A percentile compares a stretch with the other conserved stretches of the same genome.
phyloP scores from a whole-genome alignment of 1,140 invertebrate genomes.

The Pseudomyrmex pallidus region DNA sequence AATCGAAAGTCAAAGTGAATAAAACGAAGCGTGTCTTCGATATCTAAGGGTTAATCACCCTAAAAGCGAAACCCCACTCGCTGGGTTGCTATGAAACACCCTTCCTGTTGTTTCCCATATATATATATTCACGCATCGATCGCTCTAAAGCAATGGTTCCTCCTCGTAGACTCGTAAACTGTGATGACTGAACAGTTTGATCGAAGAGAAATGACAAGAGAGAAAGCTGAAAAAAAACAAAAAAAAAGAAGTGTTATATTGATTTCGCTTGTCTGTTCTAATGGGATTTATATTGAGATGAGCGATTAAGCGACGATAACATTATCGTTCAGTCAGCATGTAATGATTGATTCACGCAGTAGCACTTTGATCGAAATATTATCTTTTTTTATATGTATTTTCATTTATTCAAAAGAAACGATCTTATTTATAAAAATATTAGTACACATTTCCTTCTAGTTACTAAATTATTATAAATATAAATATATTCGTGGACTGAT shows the following conservation, averaged over 20 bases:
- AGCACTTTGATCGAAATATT: background rate
- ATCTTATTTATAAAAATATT: too few species aligned
- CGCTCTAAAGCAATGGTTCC: background rate
- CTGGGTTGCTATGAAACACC: conserved; percentile 63
- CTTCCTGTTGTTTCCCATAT: conserved; percentile 29
- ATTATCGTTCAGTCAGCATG: too few species aligned
- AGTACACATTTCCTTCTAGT: too few species aligned
- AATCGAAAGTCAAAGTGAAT: background rate
- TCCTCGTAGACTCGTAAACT: too few species aligned
- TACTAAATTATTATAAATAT: too few species aligned
- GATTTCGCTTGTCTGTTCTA: background rate
- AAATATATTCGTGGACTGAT: too few species aligned
- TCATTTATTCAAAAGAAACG: too few species aligned
- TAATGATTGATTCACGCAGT: background rate
- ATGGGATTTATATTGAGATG: background rate
- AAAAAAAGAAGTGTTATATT: background rate
- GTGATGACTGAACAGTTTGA: too few species aligned
- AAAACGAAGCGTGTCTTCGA: background rate
- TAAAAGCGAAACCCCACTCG: conserved; percentile 30
- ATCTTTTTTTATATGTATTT: too few species aligned
- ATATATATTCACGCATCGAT: conserved; percentile 24
- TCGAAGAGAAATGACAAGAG: too few species aligned
- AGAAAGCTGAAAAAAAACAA: too few species aligned
- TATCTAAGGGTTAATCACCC: conserved; percentile 22
- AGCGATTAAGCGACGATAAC: background rate